Percentiles rank a stretch among this genome's conserved stretches.
phyloP scores from a whole-genome alignment of 1,140 invertebrate species.

The Helicoverpa zea region DNA sequence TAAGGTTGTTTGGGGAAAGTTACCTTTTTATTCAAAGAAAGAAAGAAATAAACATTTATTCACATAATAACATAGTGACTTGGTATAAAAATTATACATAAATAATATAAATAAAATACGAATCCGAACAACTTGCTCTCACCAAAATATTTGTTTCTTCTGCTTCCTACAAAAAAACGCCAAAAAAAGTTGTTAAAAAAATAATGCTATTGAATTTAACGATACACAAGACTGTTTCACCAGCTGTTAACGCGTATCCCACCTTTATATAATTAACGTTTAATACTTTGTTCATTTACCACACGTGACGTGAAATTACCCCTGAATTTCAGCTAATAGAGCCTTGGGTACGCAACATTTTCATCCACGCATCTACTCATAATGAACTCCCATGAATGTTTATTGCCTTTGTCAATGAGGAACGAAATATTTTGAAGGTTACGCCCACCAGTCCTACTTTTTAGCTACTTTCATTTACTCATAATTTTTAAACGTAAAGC shows the following conservation, averaged over 20 bases:
- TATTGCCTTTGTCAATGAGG: background rate
- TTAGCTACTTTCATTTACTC: too few species aligned
- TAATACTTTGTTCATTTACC: constrained; percentile 33
- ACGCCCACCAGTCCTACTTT: background rate
- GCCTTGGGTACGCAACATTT: background rate
- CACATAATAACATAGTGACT: too few species aligned
- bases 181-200: too few species aligned
- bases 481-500: too few species aligned
- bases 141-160: too few species aligned
- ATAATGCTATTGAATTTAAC: background rate
- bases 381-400: constrained; percentile 1
- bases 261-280: constrained; percentile 22
- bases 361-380: background rate
- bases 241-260: background rate
- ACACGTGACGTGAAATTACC: constrained; percentile 21
- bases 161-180: too few species aligned
- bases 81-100: too few species aligned
- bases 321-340: constrained; percentile 14
- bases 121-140: too few species aligned
- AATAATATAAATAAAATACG: too few species aligned
- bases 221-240: background rate
- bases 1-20: too few species aligned
- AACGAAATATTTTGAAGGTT: background rate
- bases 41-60: too few species aligned
- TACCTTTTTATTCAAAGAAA: too few species aligned